Percentiles rank a stretch among this genome's conserved stretches.
Evolutionary conservation across 2,888 invertebrate genomes (phyloP).

Genomic region (Sminthurinus aureus): DNA sequence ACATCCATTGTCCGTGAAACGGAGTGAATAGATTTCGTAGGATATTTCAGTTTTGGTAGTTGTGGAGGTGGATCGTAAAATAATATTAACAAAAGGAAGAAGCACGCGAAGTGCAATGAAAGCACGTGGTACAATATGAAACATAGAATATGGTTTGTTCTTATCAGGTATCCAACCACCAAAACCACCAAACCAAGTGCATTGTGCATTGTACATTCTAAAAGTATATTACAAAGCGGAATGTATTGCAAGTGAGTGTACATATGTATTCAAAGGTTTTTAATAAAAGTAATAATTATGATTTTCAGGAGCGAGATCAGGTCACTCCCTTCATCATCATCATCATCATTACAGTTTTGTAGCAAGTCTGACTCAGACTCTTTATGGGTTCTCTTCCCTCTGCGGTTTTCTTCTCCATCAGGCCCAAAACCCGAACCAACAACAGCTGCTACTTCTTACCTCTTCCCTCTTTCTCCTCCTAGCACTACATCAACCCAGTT

Average conservation of each 20-base stretch:
- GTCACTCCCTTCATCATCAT: neutral
- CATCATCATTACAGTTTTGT: neutral
- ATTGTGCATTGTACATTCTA: neutral
- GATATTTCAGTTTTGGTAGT: too few relatives aligned
- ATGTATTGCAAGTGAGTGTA: neutral
- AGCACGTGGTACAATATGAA: too few relatives aligned
- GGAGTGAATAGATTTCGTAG: too few relatives aligned
- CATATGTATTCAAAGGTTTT: neutral
- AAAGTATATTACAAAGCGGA: too few relatives aligned
- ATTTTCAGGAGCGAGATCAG: constrained; percentile 33
- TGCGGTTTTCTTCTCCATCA: constrained; percentile 12
- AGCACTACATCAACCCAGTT: neutral
- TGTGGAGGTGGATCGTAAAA: too few relatives aligned
- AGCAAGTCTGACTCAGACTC: constrained; percentile 16
- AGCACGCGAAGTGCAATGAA: too few relatives aligned
- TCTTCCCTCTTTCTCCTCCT: neutral
- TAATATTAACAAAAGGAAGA: too few relatives aligned
- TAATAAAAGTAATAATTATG: constrained; percentile 18
- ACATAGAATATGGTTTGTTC: too few relatives aligned
- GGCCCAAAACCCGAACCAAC: neutral
- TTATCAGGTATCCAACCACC: too few relatives aligned
- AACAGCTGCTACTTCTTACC: constrained; percentile 12
- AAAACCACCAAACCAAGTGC: neutral
- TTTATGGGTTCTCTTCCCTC: constrained; percentile 25
- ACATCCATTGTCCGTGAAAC: too few relatives aligned